Conservation (phyloP, 2,888 invertebrate genomes). For the Eilema sororculum region DNA sequence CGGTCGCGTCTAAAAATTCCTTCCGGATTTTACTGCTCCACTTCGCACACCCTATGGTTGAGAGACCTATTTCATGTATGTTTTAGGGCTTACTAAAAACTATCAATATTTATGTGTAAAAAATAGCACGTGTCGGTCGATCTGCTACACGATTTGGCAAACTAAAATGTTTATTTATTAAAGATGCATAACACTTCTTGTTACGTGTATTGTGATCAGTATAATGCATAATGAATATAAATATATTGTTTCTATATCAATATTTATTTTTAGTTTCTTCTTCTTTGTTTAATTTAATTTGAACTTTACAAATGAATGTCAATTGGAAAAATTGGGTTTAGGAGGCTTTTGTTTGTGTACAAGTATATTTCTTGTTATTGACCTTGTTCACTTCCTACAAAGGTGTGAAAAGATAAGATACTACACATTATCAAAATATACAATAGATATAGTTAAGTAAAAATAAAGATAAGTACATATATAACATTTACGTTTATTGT, state of each 20-base stretch:
- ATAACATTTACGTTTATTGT: conserved; percentile 9
- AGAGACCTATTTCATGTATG: no score
- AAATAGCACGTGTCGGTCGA: conserved; percentile 46
- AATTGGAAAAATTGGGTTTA: neutral
- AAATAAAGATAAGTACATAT: conserved; percentile 4
- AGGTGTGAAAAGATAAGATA: conserved; percentile 3
- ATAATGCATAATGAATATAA: conserved; percentile 24
- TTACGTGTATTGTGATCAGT: conserved; percentile 54
- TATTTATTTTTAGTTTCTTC: neutral
- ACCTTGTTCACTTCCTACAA: conserved; percentile 9
- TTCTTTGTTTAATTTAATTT: neutral
- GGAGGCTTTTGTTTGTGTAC: neutral
- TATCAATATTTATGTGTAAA: conserved; percentile 6
- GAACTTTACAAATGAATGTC: neutral
- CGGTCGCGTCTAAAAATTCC: no score
- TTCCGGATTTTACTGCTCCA: no score
- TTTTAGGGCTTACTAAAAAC: neutral
- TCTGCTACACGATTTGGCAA: conserved; percentile 63
- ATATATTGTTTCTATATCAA: conserved; percentile 34
- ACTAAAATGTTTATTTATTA: conserved; percentile 64
- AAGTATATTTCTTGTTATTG: neutral
- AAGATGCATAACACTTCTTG: conserved; percentile 46
- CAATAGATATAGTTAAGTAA: neutral
- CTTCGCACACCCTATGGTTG: no score
- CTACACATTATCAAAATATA: conserved; percentile 12